Conservation (phyloP, 2,113 vertebrate species). For the Istiophorus platypterus region DNA sequence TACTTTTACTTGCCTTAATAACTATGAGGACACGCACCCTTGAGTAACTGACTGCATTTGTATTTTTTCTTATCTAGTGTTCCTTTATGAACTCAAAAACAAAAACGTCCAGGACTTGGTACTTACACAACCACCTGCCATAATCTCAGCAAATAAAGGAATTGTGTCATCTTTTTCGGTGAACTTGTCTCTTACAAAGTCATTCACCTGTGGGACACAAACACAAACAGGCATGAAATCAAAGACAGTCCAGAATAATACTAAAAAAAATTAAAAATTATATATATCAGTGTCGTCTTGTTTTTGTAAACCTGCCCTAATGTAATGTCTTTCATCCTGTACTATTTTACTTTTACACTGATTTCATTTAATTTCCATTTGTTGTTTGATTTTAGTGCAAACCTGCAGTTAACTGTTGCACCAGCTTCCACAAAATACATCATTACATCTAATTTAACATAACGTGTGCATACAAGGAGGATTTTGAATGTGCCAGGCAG, state of each 20-base stretch:
- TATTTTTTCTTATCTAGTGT: neutral
- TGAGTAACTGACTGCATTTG: neutral
- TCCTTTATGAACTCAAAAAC: constrained; percentile 4
- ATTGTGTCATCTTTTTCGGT: constrained; percentile 89
- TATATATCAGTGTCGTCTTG: neutral
- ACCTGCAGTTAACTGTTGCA: too few relatives aligned
- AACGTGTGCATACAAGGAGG: neutral
- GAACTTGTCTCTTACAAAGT: constrained; percentile 98
- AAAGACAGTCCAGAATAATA: neutral
- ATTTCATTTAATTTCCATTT: too few relatives aligned
- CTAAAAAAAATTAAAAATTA: neutral
- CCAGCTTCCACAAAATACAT: neutral
- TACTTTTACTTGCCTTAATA: neutral
- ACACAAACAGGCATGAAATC: neutral
- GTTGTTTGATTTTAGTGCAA: too few relatives aligned
- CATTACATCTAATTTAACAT: neutral
- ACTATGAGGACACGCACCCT: neutral
- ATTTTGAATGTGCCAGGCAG: neutral
- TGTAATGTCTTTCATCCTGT: neutral
- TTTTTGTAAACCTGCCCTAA: neutral
- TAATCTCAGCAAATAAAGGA: constrained; percentile 89
- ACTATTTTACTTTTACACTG: neutral
- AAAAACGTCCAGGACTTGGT: neutral
- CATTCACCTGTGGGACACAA: constrained; percentile 89
- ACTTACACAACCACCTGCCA: constrained; percentile 97